phyloP scores from a whole-genome alignment of 2,888 invertebrate genomes.

The Calliopum simillimum region DNA sequence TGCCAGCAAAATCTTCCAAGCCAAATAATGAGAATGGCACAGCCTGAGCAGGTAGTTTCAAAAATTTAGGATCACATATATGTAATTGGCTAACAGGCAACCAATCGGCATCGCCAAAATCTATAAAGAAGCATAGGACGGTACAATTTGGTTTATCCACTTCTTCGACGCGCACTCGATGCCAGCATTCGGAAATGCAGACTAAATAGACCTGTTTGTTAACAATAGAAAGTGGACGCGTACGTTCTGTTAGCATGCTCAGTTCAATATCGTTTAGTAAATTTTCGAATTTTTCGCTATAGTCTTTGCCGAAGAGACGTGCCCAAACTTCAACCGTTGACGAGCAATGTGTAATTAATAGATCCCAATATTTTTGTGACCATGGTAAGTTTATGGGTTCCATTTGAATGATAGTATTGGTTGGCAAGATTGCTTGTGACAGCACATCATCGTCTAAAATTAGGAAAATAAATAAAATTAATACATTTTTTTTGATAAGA shows the following conservation, averaged over 20 bases:
- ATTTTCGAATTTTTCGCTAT: conserved; percentile 71
- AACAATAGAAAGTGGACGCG: conserved; percentile 51
- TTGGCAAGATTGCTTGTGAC: neutral
- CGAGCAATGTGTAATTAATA: conserved; percentile 73
- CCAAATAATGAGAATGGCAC: conserved; percentile 78
- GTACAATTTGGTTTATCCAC: conserved; percentile 68
- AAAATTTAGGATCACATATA: conserved; percentile 74
- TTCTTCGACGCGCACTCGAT: conserved; percentile 70
- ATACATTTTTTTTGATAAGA: neutral
- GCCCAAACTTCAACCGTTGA: conserved; percentile 76
- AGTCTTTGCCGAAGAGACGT: conserved; percentile 74
- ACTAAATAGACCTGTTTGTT: conserved; percentile 63
- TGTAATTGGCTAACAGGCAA: conserved; percentile 71
- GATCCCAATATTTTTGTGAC: conserved; percentile 68
- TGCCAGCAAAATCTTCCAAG: conserved; percentile 74
- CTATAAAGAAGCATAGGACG: conserved; percentile 76
- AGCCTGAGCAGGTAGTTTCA: conserved; percentile 78
- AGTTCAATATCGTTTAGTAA: conserved; percentile 70
- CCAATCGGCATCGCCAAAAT: conserved; percentile 78
- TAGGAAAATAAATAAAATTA: conserved; percentile 7
- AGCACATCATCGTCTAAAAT: conserved; percentile 32
- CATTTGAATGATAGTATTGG: conserved; percentile 46
- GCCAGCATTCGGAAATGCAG: conserved; percentile 70
- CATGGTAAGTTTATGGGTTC: conserved; percentile 56
- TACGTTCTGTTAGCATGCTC: conserved; percentile 59